Conservation (phyloP, 2,113 vertebrate species). For the Fregetta grallaria region DNA sequence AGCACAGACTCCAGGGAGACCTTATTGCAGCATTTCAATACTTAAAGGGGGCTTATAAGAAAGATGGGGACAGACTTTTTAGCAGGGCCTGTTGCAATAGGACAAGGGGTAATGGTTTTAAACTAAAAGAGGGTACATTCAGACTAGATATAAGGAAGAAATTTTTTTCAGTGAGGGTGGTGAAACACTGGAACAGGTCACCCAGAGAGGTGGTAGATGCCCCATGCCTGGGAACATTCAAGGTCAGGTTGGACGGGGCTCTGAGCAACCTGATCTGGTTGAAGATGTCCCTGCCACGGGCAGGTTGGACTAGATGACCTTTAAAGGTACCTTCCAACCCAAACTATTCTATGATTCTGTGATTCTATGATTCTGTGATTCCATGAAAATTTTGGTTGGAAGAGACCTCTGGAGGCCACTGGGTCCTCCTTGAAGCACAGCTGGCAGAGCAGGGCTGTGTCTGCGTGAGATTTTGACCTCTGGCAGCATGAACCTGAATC, state of each 20-base stretch:
- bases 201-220: not conserved
- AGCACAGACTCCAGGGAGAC: not conserved
- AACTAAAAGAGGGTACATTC: not conserved
- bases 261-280: not conserved
- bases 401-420: not conserved
- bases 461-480: not conserved
- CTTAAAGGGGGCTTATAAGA: not conserved
- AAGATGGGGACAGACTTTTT: not conserved
- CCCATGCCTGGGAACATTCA: not conserved
- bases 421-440: not conserved
- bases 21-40: not conserved
- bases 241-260: fast-evolving
- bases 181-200: not conserved
- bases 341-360: not conserved
- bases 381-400: not conserved
- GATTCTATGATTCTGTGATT: not conserved
- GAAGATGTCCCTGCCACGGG: not conserved
- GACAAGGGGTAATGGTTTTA: not conserved
- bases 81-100: not conserved
- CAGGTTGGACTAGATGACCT: not conserved
- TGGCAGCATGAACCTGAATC: not conserved
- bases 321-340: not conserved
- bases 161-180: not conserved
- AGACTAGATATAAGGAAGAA: not conserved
- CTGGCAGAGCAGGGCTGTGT: not conserved